Evolutionary conservation across 2,113 vertebrate species (phyloP).

Genomic region (Macaca mulatta): DNA sequence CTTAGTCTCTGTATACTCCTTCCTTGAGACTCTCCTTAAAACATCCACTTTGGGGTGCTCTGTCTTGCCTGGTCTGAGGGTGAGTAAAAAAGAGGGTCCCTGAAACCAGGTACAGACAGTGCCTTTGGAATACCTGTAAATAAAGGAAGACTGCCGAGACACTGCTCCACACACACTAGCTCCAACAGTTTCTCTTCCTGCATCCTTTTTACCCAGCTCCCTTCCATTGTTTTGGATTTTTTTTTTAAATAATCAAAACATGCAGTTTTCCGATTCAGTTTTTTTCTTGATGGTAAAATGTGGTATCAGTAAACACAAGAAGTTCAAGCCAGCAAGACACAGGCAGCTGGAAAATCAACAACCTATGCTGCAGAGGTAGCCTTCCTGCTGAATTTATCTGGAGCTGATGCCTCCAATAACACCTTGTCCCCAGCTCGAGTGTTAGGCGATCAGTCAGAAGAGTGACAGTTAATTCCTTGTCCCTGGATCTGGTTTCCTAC

Average conservation of each 20-base stretch:
- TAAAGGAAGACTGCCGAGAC: not conserved
- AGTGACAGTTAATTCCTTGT: slow-evolving; percentile 48
- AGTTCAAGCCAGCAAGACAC: not conserved
- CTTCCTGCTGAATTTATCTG: not conserved
- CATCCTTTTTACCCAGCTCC: not conserved
- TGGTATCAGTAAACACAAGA: not conserved
- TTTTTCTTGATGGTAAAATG: not conserved
- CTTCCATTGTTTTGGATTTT: not conserved
- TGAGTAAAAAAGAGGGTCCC: not conserved
- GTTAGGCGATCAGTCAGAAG: slow-evolving; percentile 35
- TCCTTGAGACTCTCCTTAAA: not conserved
- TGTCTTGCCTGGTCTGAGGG: not conserved
- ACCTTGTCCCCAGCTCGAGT: not conserved
- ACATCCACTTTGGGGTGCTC: not conserved
- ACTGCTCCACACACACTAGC: not conserved
- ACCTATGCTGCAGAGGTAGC: not conserved
- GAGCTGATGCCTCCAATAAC: not conserved
- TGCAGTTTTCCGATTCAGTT: not conserved
- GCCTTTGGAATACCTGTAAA: not conserved
- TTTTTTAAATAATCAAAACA: not conserved
- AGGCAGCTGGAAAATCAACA: not conserved
- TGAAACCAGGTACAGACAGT: not conserved
- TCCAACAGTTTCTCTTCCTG: not conserved
- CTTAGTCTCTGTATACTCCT: not conserved
- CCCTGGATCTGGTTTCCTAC: slow-evolving; percentile 50